Base-by-base conservation (phyloP, 2,888 invertebrate species). In the Noctua janthe region DNA sequence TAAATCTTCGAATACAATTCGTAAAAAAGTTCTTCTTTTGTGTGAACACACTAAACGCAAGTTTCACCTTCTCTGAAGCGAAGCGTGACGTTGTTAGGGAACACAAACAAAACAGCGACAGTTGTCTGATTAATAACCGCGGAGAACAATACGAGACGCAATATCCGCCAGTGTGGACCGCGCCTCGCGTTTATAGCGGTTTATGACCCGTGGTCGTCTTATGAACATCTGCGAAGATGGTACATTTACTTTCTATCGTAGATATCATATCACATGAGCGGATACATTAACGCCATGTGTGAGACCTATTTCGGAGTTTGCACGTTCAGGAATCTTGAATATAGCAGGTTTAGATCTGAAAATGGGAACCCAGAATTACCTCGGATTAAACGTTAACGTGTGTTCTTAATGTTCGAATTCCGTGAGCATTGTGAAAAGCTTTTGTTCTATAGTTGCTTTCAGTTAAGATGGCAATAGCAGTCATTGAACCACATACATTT, bases 121-220 rank as follows among this genome's bases (percentile, higher is more conserved):
- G 89, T 87, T 87, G 87, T 90, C 86, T 93, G 93, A 93, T 93
- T 91, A 92, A 93, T 92, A 91, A 89, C 90, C 87, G 85, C 80
- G 74, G 90, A 91, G 92, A 94, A 95, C 95, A 94, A 95, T 94
- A 90, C 91, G 83, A 81, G 87, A 90, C 90, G 94, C 94, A 94
- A 94, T 91, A 92, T 95, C 95, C 95, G 95, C 88, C 78, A 84
- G 90, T 91, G 91, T 91, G 91, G 84, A 85, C 89, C 90, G 92
- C 91, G 91, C 89, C 93, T 90, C 87, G 82, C 79, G 80, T 83
- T 88, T 89, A 89, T 72, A 80, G 80, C 70, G 84, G 80, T 93
- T 91, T 92, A 92, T 92, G 91, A 90, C 88, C 90, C 92, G 91
- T 90, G 88, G 85, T 86, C 87, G 85, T 77, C 86, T 83, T 81